Conservation (phyloP, 2,888 invertebrate genomes). For the Acanthoscelides obtectus region DNA sequence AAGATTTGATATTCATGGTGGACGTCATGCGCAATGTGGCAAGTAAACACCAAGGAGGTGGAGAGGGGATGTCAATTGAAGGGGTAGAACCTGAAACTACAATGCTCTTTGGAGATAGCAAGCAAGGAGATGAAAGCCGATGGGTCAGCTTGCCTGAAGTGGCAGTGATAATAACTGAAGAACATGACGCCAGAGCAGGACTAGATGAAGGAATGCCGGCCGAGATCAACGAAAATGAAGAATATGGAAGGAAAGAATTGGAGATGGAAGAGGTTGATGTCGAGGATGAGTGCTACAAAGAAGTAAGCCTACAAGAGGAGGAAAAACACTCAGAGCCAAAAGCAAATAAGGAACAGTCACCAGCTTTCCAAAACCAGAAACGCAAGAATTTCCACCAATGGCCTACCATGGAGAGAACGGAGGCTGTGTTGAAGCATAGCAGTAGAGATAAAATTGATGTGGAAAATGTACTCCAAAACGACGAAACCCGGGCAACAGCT, state of each 20-base stretch:
- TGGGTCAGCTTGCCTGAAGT: conserved; percentile 45
- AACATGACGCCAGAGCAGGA: too few relatives aligned
- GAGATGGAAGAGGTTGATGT: conserved; percentile 27
- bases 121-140: conserved; percentile 41
- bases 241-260: conserved; percentile 28
- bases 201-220: too few relatives aligned
- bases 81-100: conserved; percentile 18
- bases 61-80: conserved; percentile 46
- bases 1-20: conserved; percentile 69
- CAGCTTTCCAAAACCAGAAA: conserved; percentile 8
- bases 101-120: neutral
- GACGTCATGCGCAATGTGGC: conserved; percentile 80
- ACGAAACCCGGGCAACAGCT: conserved; percentile 27
- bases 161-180: too few relatives aligned
- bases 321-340: conserved; percentile 73
- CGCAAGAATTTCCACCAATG: conserved; percentile 20
- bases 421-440: conserved; percentile 44
- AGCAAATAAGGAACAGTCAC: conserved; percentile 24
- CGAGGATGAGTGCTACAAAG: conserved; percentile 29
- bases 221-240: conserved; percentile 33
- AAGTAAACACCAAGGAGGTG: conserved; percentile 48
- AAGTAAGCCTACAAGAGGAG: conserved; percentile 45
- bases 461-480: conserved; percentile 29
- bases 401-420: conserved; percentile 40
- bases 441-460: conserved; percentile 40